phyloP scores from a whole-genome alignment of 2,797 vertebrate species.

The Ctenosaura bakeri region DNA sequence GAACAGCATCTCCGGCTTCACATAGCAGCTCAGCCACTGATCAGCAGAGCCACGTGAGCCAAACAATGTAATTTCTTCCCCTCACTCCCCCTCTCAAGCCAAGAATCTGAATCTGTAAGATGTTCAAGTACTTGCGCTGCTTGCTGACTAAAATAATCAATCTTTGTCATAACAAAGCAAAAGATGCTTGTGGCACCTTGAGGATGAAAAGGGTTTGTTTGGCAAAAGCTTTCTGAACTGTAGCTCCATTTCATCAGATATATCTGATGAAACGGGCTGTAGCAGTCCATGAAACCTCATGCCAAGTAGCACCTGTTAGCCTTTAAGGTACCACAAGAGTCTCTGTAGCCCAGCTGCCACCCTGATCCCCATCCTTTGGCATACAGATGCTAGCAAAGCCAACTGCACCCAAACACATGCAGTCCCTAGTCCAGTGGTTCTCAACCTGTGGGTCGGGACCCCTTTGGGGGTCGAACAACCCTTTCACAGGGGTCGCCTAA shows the following conservation, averaged over 20 bases:
- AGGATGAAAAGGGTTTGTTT: not conserved
- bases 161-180: not conserved
- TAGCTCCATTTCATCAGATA: not conserved
- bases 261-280: not conserved
- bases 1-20: slow-evolving; percentile 16
- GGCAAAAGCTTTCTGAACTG: not conserved
- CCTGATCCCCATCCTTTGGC: not conserved
- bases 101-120: slow-evolving; percentile 15
- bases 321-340: not conserved
- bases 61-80: not conserved
- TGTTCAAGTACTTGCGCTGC: not conserved
- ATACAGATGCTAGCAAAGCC: not conserved
- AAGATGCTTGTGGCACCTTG: not conserved
- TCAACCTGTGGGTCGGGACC: no score
- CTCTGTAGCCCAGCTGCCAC: not conserved
- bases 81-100: slow-evolving; percentile 25
- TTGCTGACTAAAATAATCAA: not conserved
- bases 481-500: no score
- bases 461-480: no score
- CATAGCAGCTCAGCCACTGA: not conserved
- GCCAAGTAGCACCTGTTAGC: not conserved
- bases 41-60: slow-evolving; percentile 8
- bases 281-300: not conserved
- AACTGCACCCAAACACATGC: not conserved
- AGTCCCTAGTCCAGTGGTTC: not conserved